phyloP scores from a whole-genome alignment of 64 coral and sea anemone species.

The Montipora efflorescens region DNA sequence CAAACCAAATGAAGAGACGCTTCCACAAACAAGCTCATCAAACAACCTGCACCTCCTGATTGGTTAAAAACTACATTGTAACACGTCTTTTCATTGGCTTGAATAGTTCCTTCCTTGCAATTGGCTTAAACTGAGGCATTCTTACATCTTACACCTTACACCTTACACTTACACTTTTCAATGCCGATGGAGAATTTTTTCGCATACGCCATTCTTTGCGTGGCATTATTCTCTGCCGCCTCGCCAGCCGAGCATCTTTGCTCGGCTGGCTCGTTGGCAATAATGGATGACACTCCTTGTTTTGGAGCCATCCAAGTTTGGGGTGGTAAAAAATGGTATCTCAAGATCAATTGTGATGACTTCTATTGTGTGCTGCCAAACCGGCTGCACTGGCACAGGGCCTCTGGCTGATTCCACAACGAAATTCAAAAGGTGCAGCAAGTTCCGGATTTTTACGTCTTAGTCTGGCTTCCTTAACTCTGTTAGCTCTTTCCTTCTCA shows the following conservation, averaged over 20 bases:
- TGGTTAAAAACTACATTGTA: constrained; percentile 1
- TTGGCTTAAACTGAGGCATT: constrained; percentile 1
- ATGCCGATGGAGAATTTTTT: constrained; percentile 3
- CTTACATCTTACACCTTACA: background rate
- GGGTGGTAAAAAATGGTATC: no score
- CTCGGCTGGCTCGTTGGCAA: constrained; percentile 58
- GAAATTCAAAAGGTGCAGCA: no score
- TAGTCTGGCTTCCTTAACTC: no score
- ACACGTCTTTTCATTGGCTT: constrained; percentile 2
- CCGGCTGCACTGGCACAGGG: no score
- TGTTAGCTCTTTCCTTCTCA: no score
- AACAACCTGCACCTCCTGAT: constrained; percentile 12
- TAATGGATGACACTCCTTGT: no score
- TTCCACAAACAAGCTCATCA: background rate
- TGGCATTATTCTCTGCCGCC: constrained; percentile 67
- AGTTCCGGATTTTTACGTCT: no score
- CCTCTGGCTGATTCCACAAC: no score
- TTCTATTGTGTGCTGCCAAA: no score
- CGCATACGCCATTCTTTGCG: background rate
- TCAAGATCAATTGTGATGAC: no score
- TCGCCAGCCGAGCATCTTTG: constrained; percentile 60
- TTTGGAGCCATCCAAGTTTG: no score
- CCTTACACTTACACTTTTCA: constrained; percentile 5
- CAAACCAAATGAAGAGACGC: background rate
- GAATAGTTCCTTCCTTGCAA: constrained; percentile 2